These are phyloP conservation scores for Myopa testacea DNA, from an alignment of 2,888 invertebrate genomes.

Conservation along the genomic window DNA sequence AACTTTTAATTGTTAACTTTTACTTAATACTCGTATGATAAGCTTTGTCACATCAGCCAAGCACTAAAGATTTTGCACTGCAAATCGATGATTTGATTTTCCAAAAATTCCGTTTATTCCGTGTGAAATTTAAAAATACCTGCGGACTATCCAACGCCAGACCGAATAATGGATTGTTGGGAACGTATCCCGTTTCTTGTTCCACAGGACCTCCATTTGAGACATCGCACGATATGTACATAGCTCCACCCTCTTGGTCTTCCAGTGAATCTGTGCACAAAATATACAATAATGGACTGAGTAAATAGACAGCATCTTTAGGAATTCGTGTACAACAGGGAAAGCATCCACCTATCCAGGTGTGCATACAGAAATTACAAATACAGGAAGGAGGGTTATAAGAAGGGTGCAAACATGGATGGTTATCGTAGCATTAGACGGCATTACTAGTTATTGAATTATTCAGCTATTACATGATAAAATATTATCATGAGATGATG, in stretches of 20 bases:
- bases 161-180: constrained; percentile 69
- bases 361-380: not conserved
- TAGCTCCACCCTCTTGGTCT: constrained; percentile 70
- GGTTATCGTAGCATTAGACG: too few relatives aligned
- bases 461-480: too few relatives aligned
- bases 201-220: constrained; percentile 69
- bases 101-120: not conserved
- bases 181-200: constrained; percentile 69
- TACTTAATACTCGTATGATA: too few relatives aligned
- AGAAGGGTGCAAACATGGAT: too few relatives aligned
- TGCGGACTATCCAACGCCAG: constrained; percentile 69
- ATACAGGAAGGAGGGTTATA: not conserved
- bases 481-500: too few relatives aligned
- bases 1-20: too few relatives aligned
- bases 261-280: constrained; percentile 67
- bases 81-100: not conserved
- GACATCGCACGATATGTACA: constrained; percentile 70
- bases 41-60: not conserved
- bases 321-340: not conserved
- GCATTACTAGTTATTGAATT: too few relatives aligned
- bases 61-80: not conserved
- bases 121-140: constrained; percentile 56
- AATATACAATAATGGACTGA: constrained; percentile 37
- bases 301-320: constrained; percentile 28
- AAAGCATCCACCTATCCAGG: constrained; percentile 6